Percentiles rank a stretch among this genome's conserved stretches.
These are phyloP conservation scores for Monochamus alternatus DNA, from an alignment of 2,888 invertebrate genomes.

Conservation along the genomic window DNA sequence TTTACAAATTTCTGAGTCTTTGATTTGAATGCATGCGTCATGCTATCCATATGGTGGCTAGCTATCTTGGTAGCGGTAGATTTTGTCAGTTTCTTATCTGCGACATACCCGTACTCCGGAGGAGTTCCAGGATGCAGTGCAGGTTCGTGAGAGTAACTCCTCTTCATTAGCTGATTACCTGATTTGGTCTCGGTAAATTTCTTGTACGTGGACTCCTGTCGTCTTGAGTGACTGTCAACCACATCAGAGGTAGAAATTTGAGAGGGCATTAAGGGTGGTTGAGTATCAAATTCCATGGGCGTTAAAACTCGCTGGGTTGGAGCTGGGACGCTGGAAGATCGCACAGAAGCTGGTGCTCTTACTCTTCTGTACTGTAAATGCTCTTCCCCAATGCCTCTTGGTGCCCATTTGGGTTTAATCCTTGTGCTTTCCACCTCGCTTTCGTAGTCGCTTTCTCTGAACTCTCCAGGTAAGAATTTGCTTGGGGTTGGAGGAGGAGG, in stretches of 20 bases:
- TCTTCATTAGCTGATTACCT: constrained; percentile 61
- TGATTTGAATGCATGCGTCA: constrained; percentile 79
- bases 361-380: constrained; percentile 77
- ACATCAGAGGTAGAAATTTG: constrained; percentile 54
- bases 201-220: constrained; percentile 58
- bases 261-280: constrained; percentile 71
- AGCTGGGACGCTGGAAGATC: constrained; percentile 73
- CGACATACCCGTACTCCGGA: constrained; percentile 75
- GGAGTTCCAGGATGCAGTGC: constrained; percentile 74
- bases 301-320: constrained; percentile 72
- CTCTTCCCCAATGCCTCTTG: constrained; percentile 75
- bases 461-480: constrained; percentile 79
- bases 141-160: constrained; percentile 62
- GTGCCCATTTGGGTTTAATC: constrained; percentile 79
- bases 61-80: constrained; percentile 72
- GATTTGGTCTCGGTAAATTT: constrained; percentile 61
- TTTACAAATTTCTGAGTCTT: constrained; percentile 80
- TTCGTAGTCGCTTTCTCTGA: constrained; percentile 81
- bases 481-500: constrained; percentile 76
- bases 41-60: constrained; percentile 77
- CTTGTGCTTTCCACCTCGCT: constrained; percentile 77
- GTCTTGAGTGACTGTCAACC: constrained; percentile 51
- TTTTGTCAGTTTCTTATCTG: constrained; percentile 67
- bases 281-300: constrained; percentile 77
- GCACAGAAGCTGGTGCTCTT: constrained; percentile 72